Evolutionary conservation across 2,113 vertebrate genomes (phyloP).

Genomic region (Paracanthobrama guichenoti): DNA sequence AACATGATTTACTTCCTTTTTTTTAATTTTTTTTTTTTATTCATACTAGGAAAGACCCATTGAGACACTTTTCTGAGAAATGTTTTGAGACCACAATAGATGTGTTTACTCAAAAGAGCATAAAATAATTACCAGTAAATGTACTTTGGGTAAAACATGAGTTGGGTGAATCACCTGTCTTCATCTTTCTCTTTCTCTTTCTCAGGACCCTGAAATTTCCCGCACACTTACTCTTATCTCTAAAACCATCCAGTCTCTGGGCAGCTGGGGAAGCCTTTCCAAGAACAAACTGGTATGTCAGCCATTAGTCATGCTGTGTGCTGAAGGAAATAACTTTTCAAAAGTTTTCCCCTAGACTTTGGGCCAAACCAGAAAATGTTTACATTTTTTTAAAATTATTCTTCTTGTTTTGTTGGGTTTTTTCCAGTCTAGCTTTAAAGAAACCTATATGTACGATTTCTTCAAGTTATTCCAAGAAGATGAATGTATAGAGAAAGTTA

Average conservation of each 20-base stretch:
- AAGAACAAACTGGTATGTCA: slow-evolving; percentile 88
- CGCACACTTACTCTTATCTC: slow-evolving; percentile 97
- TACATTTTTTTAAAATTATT: background rate
- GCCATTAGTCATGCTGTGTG: background rate
- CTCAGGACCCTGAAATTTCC: slow-evolving; percentile 86
- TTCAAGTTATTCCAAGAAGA: slow-evolving; percentile 99
- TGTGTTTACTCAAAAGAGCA: background rate
- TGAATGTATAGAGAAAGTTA: slow-evolving; percentile 90
- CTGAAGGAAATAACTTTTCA: background rate
- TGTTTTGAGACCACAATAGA: background rate
- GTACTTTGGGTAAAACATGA: background rate
- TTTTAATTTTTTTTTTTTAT: background rate
- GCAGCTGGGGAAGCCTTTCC: slow-evolving; percentile 94
- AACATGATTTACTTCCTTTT: slow-evolving; percentile 18
- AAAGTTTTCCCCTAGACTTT: background rate
- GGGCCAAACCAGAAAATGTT: background rate
- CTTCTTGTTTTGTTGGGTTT: slow-evolving; percentile 8
- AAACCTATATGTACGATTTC: slow-evolving; percentile 97
- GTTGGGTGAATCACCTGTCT: background rate
- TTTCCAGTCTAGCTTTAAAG: slow-evolving; percentile 95
- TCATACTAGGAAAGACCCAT: background rate
- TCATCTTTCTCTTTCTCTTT: slow-evolving; percentile 39
- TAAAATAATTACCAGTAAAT: background rate
- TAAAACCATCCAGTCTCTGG: slow-evolving; percentile 97
- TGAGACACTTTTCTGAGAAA: background rate